Percentiles rank a stretch among this genome's conserved stretches.
These are phyloP conservation scores for Drosophila kuntzei DNA, from an alignment of 2,888 invertebrate genomes.

Conservation along the genomic window DNA sequence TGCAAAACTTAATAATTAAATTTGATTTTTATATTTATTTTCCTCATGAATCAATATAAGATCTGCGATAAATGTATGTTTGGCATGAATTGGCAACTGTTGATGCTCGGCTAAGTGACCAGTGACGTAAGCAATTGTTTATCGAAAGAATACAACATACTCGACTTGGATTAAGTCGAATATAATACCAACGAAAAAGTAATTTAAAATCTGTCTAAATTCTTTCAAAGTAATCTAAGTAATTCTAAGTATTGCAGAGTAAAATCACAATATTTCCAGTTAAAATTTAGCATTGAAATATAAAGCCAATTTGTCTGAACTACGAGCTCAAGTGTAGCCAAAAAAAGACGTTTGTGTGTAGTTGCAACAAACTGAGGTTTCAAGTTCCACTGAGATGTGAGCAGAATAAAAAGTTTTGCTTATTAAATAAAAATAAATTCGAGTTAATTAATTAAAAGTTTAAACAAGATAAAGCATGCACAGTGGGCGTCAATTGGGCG, in stretches of 20 bases:
- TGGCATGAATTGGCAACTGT: constrained; percentile 31
- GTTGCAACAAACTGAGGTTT: constrained; percentile 2
- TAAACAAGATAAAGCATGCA: constrained; percentile 72
- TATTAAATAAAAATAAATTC: constrained; percentile 74
- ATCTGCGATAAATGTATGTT: constrained; percentile 18
- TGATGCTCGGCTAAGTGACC: constrained; percentile 20
- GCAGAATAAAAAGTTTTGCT: constrained; percentile 65
- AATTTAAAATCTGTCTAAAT: background rate
- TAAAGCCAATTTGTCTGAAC: constrained; percentile 27
- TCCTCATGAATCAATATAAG: constrained; percentile 14
- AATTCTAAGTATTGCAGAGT: too few species aligned
- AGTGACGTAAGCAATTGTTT: constrained; percentile 31
- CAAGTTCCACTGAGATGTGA: constrained; percentile 8
- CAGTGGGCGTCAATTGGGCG: constrained; percentile 17
- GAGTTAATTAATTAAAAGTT: constrained; percentile 79
- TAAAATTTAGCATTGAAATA: background rate
- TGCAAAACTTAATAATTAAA: constrained; percentile 46
- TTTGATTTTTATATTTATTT: constrained; percentile 10
- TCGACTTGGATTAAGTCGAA: constrained; percentile 4
- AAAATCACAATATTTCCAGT: background rate
- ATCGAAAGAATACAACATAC: constrained; percentile 10
- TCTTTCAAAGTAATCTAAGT: background rate
- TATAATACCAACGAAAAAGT: background rate
- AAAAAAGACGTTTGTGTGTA: background rate
- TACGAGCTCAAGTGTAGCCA: constrained; percentile 16